Evolutionary conservation across 2,113 vertebrate species (phyloP), one percentile per base, ranked within the genome.

Genomic region (Mola mola): DNA sequence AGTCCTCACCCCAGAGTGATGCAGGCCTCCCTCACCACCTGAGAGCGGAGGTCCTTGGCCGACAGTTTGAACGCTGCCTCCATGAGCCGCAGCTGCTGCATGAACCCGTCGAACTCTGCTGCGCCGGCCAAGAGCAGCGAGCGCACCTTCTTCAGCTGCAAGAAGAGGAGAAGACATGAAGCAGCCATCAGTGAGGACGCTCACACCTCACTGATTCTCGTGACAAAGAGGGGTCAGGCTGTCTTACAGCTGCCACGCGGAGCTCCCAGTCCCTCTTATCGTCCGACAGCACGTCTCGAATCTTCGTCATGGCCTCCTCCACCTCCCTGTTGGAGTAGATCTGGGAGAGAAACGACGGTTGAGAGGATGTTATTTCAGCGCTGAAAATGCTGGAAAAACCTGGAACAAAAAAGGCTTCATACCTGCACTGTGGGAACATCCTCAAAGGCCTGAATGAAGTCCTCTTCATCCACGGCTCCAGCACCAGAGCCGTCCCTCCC

Each of bases 241-340:
- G 8, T 0, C 89, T 89, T 70, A 98, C 96, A 49, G 96, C 96
- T 8, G 85, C 93, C 73, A 95, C 93, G 72, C 96, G 81, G 22
- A 97, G 95, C 90, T 98, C 96, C 96, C 96, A 98, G 81, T 98
- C 96, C 15, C 93, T 93, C 81, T 98, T 98, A 83, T 98, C 96
- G 68, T 98, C 95, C 1, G 96, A 96, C 57, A 98, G 91, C 37
- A 97, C 94, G 63, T 98, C 96, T 43, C 95, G 90, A 76, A 98
- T 94, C 93, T 97, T 98, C 48, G 94, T 93, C 91, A 98, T 91
- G 6, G 95, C 95, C 82, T 98, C 96, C 89, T 98, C 96, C 79
- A 98, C 93, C 89, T 98, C 96, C 81, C 95, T 91, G 91, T 93
- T 94, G 46, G 96, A 96, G 88, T 95, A 96, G 48, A 98, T 94